Evolutionary conservation across 2,797 vertebrate species (phyloP).

Genomic region (Distichodus sexfasciatus): DNA sequence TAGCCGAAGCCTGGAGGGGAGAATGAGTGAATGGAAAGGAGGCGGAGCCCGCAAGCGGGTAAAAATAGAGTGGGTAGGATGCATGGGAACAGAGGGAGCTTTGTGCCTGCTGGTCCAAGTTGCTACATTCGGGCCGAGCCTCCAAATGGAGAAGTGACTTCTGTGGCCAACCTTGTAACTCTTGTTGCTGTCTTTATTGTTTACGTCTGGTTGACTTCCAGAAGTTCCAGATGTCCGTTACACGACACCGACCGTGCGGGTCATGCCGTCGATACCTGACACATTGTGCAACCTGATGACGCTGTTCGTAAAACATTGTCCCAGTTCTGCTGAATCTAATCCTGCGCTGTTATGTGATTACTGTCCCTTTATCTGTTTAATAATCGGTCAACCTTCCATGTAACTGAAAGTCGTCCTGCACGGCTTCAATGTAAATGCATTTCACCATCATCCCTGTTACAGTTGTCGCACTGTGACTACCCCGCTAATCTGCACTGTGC

Average conservation of each 20-base stretch:
- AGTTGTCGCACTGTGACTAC: background rate
- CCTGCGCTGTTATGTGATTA: background rate
- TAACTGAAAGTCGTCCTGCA: background rate
- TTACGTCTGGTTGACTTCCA: too few relatives aligned
- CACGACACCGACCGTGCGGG: background rate
- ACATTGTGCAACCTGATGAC: background rate
- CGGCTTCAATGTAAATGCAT: background rate
- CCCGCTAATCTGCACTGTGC: background rate
- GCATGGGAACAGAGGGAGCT: constrained; percentile 61
- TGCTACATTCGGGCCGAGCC: constrained; percentile 58
- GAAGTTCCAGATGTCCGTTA: background rate
- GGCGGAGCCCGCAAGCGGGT: constrained; percentile 34
- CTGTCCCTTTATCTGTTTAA: background rate
- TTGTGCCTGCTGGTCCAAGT: constrained; percentile 54
- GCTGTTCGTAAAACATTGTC: background rate
- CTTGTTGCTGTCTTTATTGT: too few relatives aligned
- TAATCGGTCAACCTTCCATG: background rate
- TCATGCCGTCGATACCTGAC: background rate
- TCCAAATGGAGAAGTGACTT: constrained; percentile 39
- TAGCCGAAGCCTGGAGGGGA: background rate
- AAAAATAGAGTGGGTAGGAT: constrained; percentile 63
- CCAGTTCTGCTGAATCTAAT: background rate
- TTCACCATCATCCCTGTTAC: background rate
- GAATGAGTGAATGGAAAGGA: constrained; percentile 9
- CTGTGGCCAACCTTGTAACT: too few relatives aligned